Base-by-base conservation (phyloP, 2,888 invertebrate genomes). In the Lamproptera curius region DNA sequence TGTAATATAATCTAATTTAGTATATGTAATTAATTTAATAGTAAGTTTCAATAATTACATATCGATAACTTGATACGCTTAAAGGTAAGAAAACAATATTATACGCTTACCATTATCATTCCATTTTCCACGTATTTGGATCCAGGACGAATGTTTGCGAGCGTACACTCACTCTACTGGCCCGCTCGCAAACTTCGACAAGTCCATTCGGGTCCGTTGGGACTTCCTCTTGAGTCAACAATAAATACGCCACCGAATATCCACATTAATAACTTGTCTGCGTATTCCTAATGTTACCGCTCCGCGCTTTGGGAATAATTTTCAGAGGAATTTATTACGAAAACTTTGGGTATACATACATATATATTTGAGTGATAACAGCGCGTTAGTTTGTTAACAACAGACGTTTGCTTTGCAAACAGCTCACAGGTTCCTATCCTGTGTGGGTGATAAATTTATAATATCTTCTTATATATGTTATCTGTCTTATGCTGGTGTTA, bases 151-250 rank as follows among this genome's bases (percentile, higher is more conserved):
- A 42, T 34, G 11, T 39, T 48, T 42, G 31, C 34, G 16, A 42
- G 14, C 14, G 31, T 34, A 10, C 31, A n/a, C 34, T 1, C 16
- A 20, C n/a, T 13, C 11, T 40, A 15, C 23, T 28, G 2, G 17
- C 41, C 13, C 54, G 45, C 51, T 50, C 46, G 26, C 15, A 45
- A 37, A 46, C 16, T 42, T 51, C 39, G 50, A 45, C 48, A 52
- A 53, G 51, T 52, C 48, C 48, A 28, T 35, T 11, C 15, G 39
- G 28, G 48, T 39, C 48, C 42, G 35, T 43, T 17, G 48, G 37
- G 43, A 43, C 26, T 53, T 56, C 46, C 50, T 54, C 55, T 58
- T 57, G 57, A 52, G 54, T 51, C 51, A 58, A 55, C 57, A 53
- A 53, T 49, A 53, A 48, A 51, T 44, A 41, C 40, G 34, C 20